Conservation (phyloP, 1,140 invertebrate genomes). For the Piezodorus guildinii region DNA sequence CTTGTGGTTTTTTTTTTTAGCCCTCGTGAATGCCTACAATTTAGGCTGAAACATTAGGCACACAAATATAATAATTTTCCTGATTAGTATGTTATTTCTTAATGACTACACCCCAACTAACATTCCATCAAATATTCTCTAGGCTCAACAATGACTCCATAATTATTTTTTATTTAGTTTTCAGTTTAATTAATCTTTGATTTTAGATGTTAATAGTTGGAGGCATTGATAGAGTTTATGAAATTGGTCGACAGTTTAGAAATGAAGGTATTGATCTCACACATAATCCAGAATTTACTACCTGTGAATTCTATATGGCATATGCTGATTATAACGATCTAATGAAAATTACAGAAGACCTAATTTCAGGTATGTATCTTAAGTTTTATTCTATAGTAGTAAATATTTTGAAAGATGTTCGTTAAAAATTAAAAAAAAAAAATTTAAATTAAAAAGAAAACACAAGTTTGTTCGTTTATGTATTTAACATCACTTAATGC, state of each 20-base stretch:
- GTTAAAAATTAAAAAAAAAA: too few species aligned
- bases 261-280: conserved; percentile 99
- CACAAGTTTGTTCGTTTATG: too few species aligned
- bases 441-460: too few species aligned
- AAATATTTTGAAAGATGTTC: not conserved
- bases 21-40: too few species aligned
- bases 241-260: conserved; percentile 93
- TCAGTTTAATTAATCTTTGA: conserved; percentile 9
- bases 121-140: too few species aligned
- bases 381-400: not conserved
- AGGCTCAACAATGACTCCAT: too few species aligned
- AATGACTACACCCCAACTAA: too few species aligned
- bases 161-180: not conserved
- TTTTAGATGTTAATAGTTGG: conserved; percentile 88
- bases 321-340: conserved; percentile 98
- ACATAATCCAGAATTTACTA: conserved; percentile 99
- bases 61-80: too few species aligned
- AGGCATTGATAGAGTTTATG: conserved; percentile 93
- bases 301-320: conserved; percentile 99
- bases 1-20: too few species aligned
- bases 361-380: conserved; percentile 71
- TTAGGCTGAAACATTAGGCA: too few species aligned
- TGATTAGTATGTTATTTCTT: too few species aligned
- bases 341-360: conserved; percentile 81
- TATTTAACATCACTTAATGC: too few species aligned